phyloP scores from a whole-genome alignment of 2,888 invertebrate genomes.

The Phasia obesa region DNA sequence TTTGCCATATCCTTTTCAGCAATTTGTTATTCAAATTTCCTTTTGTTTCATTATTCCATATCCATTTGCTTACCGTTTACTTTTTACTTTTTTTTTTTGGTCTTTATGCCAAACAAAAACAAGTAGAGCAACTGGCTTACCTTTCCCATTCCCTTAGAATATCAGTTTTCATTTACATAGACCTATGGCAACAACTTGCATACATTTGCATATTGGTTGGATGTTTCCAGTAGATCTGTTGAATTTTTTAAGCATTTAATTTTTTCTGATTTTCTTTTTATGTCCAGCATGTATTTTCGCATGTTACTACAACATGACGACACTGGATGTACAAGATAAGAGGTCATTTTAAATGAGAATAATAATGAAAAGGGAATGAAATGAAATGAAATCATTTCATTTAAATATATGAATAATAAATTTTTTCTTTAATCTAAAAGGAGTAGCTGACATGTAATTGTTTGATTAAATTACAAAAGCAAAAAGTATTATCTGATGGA shows the following conservation, averaged over 20 bases:
- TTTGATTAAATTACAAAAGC: conserved; percentile 20
- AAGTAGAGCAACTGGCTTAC: conserved; percentile 31
- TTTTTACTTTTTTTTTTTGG: conserved; percentile 8
- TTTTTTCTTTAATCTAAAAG: background rate
- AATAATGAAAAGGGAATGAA: conserved; percentile 32
- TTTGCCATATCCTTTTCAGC: conserved; percentile 41
- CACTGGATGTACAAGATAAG: conserved; percentile 14
- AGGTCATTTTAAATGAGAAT: conserved; percentile 50
- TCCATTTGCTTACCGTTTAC: conserved; percentile 1
- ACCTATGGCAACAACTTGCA: conserved; percentile 21
- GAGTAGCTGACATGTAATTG: conserved; percentile 13
- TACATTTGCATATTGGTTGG: conserved; percentile 53
- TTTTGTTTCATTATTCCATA: conserved; percentile 35
- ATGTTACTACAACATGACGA: conserved; percentile 50
- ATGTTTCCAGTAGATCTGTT: conserved; percentile 32
- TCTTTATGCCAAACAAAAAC: conserved; percentile 5
- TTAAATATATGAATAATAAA: conserved; percentile 56
- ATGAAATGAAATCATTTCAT: conserved; percentile 53
- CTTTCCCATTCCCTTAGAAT: conserved; percentile 12
- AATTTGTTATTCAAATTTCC: conserved; percentile 64
- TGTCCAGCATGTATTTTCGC: conserved; percentile 34
- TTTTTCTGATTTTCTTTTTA: background rate
- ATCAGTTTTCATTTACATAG: conserved; percentile 14
- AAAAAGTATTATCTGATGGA: background rate
- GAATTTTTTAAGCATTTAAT: conserved; percentile 2